phyloP scores from a whole-genome alignment of 2,888 invertebrate genomes.

The Microplitis manilae region DNA sequence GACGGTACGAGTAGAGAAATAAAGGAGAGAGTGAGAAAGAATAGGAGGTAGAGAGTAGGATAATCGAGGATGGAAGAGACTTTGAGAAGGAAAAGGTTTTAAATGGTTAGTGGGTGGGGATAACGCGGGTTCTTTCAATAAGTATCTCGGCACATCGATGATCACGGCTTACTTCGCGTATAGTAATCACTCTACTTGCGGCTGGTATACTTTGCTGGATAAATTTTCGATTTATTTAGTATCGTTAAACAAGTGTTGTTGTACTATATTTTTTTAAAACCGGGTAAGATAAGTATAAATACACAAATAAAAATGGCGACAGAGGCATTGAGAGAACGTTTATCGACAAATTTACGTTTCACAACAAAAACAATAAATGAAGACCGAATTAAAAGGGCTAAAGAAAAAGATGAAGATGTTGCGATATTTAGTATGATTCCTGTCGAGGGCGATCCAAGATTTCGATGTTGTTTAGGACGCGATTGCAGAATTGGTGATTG shows the following conservation, averaged over 20 bases:
- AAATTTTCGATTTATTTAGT: not conserved
- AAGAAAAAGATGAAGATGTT: constrained; percentile 89
- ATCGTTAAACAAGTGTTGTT: not conserved
- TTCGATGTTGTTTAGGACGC: constrained; percentile 83
- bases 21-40: not conserved
- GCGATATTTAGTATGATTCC: constrained; percentile 90
- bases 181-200: constrained; percentile 43
- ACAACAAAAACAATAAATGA: constrained; percentile 87
- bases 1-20: not conserved
- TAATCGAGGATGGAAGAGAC: constrained; percentile 2
- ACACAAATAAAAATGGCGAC: constrained; percentile 76
- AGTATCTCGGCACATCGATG: constrained; percentile 49
- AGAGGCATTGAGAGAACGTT: constrained; percentile 85
- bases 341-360: constrained; percentile 79
- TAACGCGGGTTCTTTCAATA: constrained; percentile 50
- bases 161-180: constrained; percentile 46
- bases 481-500: constrained; percentile 85
- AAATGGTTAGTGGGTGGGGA: constrained; percentile 24
- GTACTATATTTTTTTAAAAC: constrained; percentile 8
- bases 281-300: not conserved
- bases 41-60: not conserved
- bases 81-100: constrained; percentile 10
- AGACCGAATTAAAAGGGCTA: constrained; percentile 84
- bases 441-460: constrained; percentile 81
- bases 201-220: constrained; percentile 17